Evolutionary conservation across 2,888 invertebrate species (phyloP).

Genomic region (Cremastinae sp.): DNA sequence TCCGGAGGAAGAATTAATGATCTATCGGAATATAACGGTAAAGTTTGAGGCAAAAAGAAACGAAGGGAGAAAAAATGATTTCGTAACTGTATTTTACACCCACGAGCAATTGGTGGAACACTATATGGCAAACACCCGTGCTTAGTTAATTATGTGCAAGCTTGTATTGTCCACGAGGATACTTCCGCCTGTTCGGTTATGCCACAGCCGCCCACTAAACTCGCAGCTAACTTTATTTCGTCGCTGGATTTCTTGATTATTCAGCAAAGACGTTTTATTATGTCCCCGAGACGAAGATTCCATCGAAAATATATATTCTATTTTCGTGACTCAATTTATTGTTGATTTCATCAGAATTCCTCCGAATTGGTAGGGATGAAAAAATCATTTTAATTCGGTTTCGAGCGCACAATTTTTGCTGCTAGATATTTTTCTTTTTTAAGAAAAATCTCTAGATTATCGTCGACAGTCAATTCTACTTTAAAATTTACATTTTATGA

Average conservation of each 20-base stretch:
- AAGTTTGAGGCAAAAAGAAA: not conserved
- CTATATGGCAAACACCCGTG: conserved; percentile 1
- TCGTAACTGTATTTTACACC: conserved; percentile 26
- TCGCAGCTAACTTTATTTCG: conserved; percentile 27
- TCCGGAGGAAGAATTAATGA: not conserved
- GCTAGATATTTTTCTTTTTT: not conserved
- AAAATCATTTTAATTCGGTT: conserved; percentile 5
- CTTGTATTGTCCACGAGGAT: conserved; percentile 34
- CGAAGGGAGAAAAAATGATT: conserved; percentile 2
- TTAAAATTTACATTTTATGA: too few relatives aligned
- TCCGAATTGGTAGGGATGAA: conserved; percentile 15
- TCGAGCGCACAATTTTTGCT: not conserved
- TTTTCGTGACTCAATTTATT: conserved; percentile 44
- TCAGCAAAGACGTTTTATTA: conserved; percentile 26
- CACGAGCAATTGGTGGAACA: conserved; percentile 18
- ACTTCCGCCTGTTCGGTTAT: conserved; percentile 45
- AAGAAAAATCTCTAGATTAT: not conserved
- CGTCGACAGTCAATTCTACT: too few relatives aligned
- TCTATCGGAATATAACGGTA: conserved; percentile 7
- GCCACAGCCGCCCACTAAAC: conserved; percentile 41
- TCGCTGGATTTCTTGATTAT: conserved; percentile 33
- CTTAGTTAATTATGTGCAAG: conserved; percentile 38
- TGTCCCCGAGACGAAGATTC: conserved; percentile 18
- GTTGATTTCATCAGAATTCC: conserved; percentile 34
- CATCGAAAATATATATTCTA: conserved; percentile 40